Conservation (phyloP, 2,888 invertebrate genomes). For the Cephus pulcher region DNA sequence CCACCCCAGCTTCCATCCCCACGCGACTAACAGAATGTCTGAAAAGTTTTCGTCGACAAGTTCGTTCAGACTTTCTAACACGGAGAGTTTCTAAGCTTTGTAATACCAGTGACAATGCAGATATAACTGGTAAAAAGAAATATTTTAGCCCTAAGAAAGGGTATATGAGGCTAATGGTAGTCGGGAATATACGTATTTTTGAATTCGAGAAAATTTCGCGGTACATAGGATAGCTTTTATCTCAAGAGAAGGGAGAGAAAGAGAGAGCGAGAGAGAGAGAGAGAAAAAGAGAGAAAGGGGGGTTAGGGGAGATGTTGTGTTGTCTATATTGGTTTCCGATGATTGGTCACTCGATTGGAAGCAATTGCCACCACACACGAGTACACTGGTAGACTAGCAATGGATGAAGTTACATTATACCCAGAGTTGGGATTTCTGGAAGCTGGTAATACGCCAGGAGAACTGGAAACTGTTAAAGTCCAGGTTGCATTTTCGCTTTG, state of each 20-base stretch:
- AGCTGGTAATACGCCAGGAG: slow-evolving; percentile 14
- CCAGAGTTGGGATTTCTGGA: not conserved
- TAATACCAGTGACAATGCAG: not conserved
- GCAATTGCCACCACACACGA: slow-evolving; percentile 46
- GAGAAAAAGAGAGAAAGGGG: no score
- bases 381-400: slow-evolving; percentile 1
- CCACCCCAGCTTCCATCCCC: not conserved
- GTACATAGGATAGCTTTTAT: not conserved
- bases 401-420: slow-evolving; percentile 2
- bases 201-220: not conserved
- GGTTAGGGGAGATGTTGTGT: slow-evolving; percentile 26
- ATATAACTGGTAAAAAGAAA: not conserved
- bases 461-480: slow-evolving; percentile 15
- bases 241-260: slow-evolving; percentile 7
- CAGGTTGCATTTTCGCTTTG: not conserved
- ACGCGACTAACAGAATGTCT: not conserved
- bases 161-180: not conserved
- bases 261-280: no score
- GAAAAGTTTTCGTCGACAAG: not conserved
- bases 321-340: slow-evolving; percentile 58
- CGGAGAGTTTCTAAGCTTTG: not conserved
- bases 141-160: not conserved
- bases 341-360: slow-evolving; percentile 57
- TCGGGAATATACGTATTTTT: not conserved
- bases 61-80: not conserved